phyloP scores from a whole-genome alignment of 2,888 invertebrate genomes.

The Tortrix viridana region DNA sequence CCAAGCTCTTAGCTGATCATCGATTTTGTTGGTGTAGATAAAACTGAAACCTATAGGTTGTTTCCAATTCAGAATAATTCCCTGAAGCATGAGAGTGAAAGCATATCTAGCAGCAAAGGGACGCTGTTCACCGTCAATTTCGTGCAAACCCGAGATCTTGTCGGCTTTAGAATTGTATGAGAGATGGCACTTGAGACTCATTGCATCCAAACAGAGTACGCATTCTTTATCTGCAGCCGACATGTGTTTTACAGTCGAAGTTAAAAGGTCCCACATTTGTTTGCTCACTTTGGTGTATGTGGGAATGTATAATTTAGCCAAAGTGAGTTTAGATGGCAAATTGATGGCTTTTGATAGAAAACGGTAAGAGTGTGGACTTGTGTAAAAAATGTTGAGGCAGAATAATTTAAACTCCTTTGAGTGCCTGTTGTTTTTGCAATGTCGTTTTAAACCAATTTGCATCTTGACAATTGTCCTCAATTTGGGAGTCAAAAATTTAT shows the following conservation, averaged over 20 bases:
- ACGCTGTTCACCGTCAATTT: background rate
- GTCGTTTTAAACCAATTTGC: slow-evolving; percentile 28
- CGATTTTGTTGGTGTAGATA: background rate
- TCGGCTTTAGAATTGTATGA: slow-evolving; percentile 14
- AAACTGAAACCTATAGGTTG: background rate
- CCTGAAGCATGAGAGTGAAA: background rate
- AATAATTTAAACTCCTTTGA: slow-evolving; percentile 27
- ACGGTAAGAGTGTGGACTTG: slow-evolving; percentile 34
- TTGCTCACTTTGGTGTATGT: background rate
- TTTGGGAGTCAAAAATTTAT: slow-evolving; percentile 29
- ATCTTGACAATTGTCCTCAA: slow-evolving; percentile 33
- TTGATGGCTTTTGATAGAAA: slow-evolving; percentile 37
- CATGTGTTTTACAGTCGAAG: background rate
- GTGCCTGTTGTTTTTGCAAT: slow-evolving; percentile 20
- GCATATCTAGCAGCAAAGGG: background rate
- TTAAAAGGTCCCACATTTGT: background rate
- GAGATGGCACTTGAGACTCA: background rate
- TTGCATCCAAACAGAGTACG: background rate
- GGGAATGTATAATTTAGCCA: background rate
- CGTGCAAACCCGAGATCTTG: background rate
- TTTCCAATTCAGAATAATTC: background rate
- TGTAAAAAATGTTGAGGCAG: slow-evolving; percentile 35
- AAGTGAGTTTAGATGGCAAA: slow-evolving; percentile 11
- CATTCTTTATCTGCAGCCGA: background rate
- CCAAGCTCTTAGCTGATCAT: slow-evolving; percentile 5